Conservation (phyloP, 2,797 vertebrate species). For the Scleropages formosus region DNA sequence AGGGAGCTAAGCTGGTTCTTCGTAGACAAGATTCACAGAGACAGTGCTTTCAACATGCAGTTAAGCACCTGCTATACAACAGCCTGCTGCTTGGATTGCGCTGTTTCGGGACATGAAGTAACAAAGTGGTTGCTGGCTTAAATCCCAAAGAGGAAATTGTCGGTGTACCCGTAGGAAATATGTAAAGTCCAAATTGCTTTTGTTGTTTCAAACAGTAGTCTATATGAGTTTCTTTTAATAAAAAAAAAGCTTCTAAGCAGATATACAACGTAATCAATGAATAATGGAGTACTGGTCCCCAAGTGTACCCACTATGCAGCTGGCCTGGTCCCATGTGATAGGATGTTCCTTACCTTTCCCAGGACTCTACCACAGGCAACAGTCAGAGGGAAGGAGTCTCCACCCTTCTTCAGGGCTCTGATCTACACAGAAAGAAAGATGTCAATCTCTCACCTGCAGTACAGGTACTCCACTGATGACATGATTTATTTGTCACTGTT, state of each 20-base stretch:
- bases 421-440: slow-evolving; percentile 52
- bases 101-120: neutral
- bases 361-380: slow-evolving; percentile 74
- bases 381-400: slow-evolving; percentile 79
- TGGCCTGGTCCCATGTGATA: neutral
- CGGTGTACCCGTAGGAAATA: neutral
- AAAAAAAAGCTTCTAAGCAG: no score
- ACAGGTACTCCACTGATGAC: neutral
- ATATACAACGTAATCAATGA: neutral
- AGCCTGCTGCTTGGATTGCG: neutral
- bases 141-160: neutral
- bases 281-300: neutral
- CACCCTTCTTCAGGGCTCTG: slow-evolving; percentile 69
- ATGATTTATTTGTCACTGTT: neutral
- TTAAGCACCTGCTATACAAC: neutral
- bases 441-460: neutral
- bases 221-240: no score
- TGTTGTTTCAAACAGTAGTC: no score
- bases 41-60: neutral
- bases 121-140: no score
- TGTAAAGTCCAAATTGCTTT: neutral
- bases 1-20: neutral
- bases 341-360: slow-evolving; percentile 73
- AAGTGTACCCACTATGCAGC: no score
- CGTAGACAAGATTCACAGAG: neutral